Evolutionary conservation across 2,797 vertebrate genomes (phyloP).

Genomic region (Danio jaintianensis): DNA sequence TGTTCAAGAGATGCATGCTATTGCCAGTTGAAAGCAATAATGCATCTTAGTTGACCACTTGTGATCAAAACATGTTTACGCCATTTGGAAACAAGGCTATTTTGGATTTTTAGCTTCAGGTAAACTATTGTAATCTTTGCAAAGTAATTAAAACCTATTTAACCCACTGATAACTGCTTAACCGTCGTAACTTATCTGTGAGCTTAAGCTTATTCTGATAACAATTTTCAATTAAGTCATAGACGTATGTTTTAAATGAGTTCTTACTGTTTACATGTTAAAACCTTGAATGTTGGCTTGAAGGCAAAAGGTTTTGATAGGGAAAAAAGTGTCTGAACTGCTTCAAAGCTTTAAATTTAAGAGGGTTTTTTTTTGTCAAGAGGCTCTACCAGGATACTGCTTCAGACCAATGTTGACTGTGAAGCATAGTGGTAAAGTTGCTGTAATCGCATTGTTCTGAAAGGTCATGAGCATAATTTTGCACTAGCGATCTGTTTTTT

Average conservation of each 20-base stretch:
- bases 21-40: too few relatives aligned
- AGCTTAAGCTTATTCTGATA: not conserved
- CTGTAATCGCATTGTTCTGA: conserved; percentile 55
- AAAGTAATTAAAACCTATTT: not conserved
- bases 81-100: too few relatives aligned
- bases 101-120: too few relatives aligned
- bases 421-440: conserved; percentile 44
- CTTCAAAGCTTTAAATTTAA: not conserved
- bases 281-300: not conserved
- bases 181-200: not conserved
- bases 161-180: not conserved
- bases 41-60: too few relatives aligned
- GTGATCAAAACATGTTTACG: too few relatives aligned
- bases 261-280: not conserved
- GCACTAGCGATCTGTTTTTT: not conserved
- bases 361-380: too few relatives aligned
- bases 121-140: not conserved
- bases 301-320: not conserved
- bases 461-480: conserved; percentile 6
- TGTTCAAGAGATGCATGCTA: too few relatives aligned
- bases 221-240: not conserved
- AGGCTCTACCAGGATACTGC: not conserved
- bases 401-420: not conserved
- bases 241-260: not conserved
- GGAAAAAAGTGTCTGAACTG: not conserved